Evolutionary conservation across 2,888 invertebrate species (phyloP).

Genomic region (Nomada lathburiana): DNA sequence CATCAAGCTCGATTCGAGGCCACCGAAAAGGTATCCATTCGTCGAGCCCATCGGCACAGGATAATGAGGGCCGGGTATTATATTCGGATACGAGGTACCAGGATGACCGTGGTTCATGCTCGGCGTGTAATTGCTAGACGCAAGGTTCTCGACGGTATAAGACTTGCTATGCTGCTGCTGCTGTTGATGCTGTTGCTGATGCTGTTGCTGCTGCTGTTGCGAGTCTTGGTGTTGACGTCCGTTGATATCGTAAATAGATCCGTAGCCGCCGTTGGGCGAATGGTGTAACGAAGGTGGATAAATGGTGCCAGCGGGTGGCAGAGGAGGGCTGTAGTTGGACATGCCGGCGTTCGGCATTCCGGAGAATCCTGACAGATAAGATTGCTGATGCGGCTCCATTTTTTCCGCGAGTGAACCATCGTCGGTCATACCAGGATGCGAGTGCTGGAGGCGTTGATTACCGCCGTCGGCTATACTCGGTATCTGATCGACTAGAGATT

Average conservation of each 20-base stretch:
- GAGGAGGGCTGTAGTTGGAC: conserved; percentile 81
- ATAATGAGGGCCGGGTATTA: conserved; percentile 83
- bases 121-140: conserved; percentile 84
- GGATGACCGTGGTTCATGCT: conserved; percentile 78
- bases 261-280: conserved; percentile 78
- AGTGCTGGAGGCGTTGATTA: conserved; percentile 79
- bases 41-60: conserved; percentile 83
- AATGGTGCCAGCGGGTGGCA: conserved; percentile 76
- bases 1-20: conserved; percentile 82
- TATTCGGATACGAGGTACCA: conserved; percentile 82
- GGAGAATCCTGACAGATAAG: conserved; percentile 72
- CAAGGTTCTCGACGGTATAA: conserved; percentile 83
- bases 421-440: conserved; percentile 77
- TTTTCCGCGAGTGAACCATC: conserved; percentile 78
- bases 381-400: conserved; percentile 78
- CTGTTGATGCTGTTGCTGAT: conserved; percentile 75
- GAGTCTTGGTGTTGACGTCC: conserved; percentile 72
- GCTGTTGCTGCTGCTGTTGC: conserved; percentile 65
- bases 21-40: conserved; percentile 82
- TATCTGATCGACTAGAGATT: conserved; percentile 96
- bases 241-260: conserved; percentile 79
- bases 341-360: conserved; percentile 72
- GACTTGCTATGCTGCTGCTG: conserved; percentile 82
- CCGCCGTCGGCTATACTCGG: conserved; percentile 92
- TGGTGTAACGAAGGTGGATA: conserved; percentile 78